Evolutionary conservation across 2,888 invertebrate genomes (phyloP).

Genomic region (Melitaea athalia): DNA sequence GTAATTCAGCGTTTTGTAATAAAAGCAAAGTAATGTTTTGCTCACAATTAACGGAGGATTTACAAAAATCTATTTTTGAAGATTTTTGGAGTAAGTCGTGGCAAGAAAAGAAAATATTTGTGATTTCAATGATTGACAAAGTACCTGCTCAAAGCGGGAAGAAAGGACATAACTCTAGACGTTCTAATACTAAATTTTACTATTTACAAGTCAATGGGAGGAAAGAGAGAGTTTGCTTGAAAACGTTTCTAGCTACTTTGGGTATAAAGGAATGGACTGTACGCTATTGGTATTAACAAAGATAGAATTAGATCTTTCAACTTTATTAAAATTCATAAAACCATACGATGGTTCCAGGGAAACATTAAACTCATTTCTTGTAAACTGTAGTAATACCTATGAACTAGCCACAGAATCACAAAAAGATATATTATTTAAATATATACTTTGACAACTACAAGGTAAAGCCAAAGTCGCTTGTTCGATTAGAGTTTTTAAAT

Average conservation of each 20-base stretch:
- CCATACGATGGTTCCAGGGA: too few relatives aligned
- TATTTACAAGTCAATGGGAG: neutral
- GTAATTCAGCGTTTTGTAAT: constrained; percentile 4
- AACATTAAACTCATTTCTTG: too few relatives aligned
- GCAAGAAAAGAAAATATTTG: constrained; percentile 31
- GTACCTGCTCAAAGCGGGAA: constrained; percentile 12
- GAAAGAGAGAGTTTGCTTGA: too few relatives aligned
- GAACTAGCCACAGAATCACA: too few relatives aligned
- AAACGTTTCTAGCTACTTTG: too few relatives aligned
- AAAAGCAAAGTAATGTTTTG: constrained; percentile 5
- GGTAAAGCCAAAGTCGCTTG: constrained; percentile 34
- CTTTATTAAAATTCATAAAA: too few relatives aligned
- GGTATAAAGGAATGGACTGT: constrained; percentile 6
- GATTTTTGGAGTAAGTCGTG: constrained; percentile 34
- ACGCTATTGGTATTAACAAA: constrained; percentile 13
- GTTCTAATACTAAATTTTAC: constrained; percentile 14
- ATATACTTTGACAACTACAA: too few relatives aligned
- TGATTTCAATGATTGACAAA: constrained; percentile 27
- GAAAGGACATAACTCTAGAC: constrained; percentile 12
- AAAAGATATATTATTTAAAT: too few relatives aligned
- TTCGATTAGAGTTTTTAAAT: too few relatives aligned
- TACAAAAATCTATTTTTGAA: constrained; percentile 31
- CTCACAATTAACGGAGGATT: constrained; percentile 11
- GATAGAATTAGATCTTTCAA: too few relatives aligned
- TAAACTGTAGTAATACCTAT: too few relatives aligned